phyloP scores from a whole-genome alignment of 2,888 invertebrate species.

The Creontiades dilutus region DNA sequence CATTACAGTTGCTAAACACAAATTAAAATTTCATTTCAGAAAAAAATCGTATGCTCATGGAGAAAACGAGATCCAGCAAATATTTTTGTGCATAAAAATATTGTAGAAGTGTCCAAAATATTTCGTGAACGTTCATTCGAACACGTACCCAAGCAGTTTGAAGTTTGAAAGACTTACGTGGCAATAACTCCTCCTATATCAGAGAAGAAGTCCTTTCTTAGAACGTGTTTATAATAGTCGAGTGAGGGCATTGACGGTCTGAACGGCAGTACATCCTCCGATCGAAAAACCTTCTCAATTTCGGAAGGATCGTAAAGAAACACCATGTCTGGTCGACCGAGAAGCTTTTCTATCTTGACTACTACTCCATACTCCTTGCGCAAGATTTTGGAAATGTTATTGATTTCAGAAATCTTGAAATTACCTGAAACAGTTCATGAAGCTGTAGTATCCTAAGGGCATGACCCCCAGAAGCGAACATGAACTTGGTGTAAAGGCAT shows the following conservation, averaged over 20 bases:
- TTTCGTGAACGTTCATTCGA: too few species aligned
- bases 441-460: neutral
- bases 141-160: too few species aligned
- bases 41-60: too few species aligned
- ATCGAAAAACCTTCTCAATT: slow-evolving; percentile 85
- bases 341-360: slow-evolving; percentile 84
- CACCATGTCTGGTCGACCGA: slow-evolving; percentile 87
- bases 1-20: too few species aligned
- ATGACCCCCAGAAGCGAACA: too few species aligned
- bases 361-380: slow-evolving; percentile 84
- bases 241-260: slow-evolving; percentile 88
- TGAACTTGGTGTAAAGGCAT: too few species aligned
- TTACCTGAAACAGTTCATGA: slow-evolving; percentile 79
- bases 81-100: too few species aligned
- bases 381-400: slow-evolving; percentile 83
- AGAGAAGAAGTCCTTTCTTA: slow-evolving; percentile 85
- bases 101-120: too few species aligned
- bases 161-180: slow-evolving; percentile 81
- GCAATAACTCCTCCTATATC: slow-evolving; percentile 86
- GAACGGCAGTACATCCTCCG: slow-evolving; percentile 85
- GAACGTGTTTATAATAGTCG: slow-evolving; percentile 86
- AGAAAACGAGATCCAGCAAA: too few species aligned
- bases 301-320: slow-evolving; percentile 86
- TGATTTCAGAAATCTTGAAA: slow-evolving; percentile 84
- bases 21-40: too few species aligned